Evolutionary conservation across 2,797 vertebrate species (phyloP).

Genomic region (Mastacembelus armatus): DNA sequence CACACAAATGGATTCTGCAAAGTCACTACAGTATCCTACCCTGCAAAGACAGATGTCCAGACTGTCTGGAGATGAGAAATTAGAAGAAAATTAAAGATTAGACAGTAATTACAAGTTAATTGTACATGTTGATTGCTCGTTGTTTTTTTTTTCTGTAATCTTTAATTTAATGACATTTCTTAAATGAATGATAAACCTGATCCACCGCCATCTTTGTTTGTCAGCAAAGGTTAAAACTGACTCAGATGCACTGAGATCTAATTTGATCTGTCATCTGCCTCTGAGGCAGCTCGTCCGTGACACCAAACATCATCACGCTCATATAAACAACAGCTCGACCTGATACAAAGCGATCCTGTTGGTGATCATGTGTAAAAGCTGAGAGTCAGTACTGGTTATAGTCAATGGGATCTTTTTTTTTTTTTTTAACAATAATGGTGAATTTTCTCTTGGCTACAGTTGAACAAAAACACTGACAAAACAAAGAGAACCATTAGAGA

Average conservation of each 20-base stretch:
- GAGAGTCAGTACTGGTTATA: slow-evolving; percentile 27
- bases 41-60: not conserved
- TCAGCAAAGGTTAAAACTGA: slow-evolving; percentile 45
- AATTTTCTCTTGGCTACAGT: slow-evolving; percentile 26
- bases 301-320: slow-evolving; percentile 28
- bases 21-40: not conserved
- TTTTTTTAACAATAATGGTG: slow-evolving; percentile 17
- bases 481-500: slow-evolving; percentile 31
- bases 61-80: not conserved
- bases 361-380: slow-evolving; percentile 25
- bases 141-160: slow-evolving; percentile 10
- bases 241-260: slow-evolving; percentile 35
- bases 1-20: not conserved
- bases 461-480: slow-evolving; percentile 33
- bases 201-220: slow-evolving; percentile 34
- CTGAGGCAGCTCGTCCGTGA: slow-evolving; percentile 28
- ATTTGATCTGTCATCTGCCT: slow-evolving; percentile 42
- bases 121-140: slow-evolving; percentile 5
- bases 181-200: slow-evolving; percentile 19
- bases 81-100: not conserved
- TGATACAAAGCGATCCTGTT: slow-evolving; percentile 33
- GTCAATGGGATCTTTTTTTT: slow-evolving; percentile 5
- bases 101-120: slow-evolving; percentile 17
- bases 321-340: slow-evolving; percentile 19
- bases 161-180: slow-evolving; percentile 1